Evolutionary conservation across 2,113 vertebrate genomes (phyloP).

Genomic region (Oceanites oceanicus): DNA sequence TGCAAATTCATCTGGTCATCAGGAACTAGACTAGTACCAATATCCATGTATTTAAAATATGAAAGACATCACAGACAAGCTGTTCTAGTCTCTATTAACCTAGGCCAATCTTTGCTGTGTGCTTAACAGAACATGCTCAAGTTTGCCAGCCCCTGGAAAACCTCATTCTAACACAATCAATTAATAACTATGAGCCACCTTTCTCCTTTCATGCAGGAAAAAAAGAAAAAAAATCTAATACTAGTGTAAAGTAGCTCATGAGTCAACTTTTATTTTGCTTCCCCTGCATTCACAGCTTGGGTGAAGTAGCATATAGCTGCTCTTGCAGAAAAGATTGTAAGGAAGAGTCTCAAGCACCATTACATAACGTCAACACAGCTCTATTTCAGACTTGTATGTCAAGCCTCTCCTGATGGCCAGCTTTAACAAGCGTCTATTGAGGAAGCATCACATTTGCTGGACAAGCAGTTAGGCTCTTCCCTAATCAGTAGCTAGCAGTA

Average conservation of each 20-base stretch:
- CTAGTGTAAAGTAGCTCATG: not conserved
- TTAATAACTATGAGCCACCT: not conserved
- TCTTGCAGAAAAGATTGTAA: not conserved
- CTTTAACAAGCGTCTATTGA: not conserved
- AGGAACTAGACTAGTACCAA: not conserved
- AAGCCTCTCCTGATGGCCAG: not conserved
- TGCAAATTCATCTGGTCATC: not conserved
- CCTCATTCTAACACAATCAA: not conserved
- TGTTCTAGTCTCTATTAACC: not conserved
- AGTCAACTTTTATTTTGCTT: not conserved
- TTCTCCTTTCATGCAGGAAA: not conserved
- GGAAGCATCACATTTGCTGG: not conserved
- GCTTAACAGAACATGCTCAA: not conserved
- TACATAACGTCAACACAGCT: not conserved
- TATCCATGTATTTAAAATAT: not conserved
- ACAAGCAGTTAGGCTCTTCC: not conserved
- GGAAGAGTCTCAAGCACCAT: not conserved
- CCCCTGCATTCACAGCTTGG: not conserved
- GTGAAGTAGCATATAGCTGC: not conserved
- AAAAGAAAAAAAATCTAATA: not conserved
- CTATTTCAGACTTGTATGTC: not conserved
- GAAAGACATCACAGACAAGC: not conserved
- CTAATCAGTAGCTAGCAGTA: not conserved
- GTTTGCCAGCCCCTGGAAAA: not conserved
- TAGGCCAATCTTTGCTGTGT: not conserved